Base-by-base conservation (phyloP, 2,797 vertebrate genomes). In the Eulemur albifrons region DNA sequence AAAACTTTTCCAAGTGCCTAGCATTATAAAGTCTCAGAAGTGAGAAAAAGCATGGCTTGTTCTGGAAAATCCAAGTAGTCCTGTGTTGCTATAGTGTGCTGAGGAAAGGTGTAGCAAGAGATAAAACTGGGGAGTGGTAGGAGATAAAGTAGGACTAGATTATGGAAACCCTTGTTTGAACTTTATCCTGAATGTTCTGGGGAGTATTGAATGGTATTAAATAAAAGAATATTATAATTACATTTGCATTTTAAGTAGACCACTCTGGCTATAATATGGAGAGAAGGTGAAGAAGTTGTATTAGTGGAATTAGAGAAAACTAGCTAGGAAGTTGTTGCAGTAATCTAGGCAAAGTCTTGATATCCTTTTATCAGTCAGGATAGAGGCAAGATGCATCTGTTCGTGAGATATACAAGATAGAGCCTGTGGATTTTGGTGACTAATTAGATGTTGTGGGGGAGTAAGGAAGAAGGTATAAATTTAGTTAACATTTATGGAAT, bases 401-500 rank as follows among this genome's bases (percentile, higher is more conserved):
- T 93, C 14, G 70, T 59, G 50, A 93, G 73, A 90, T 50, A 59
- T 38, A 17, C 17, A 83, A 75, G 32, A 59, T 90, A 54, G 52
- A 94, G 35, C 63, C 50, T 83, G 0, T 94, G 35, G 38, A 63
- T 97, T 97, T 92, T 70, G 54, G 40, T 65, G 17, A 90, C 85
- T 90, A 72, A 59, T 69, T 61, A 89, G 70, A 69, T 84, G n/a
- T 40, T 81, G 48, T 80, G 63, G n/a, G 10, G 38, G 73, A 82
- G 35, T 73, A 77, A 80, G 73, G 61, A 83, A 82, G 27, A 77
- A 94, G 48, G 79, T 81, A 65, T 18, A 65, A 85, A 32, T 82
- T 88, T 77, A 90, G 69, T 88, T 96, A 93, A 92, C 12, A 10
- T 84, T 85, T 80, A 76, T 43, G 54, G 93, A 85, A 88, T 93